Base-by-base conservation (phyloP, 2,888 invertebrate genomes). In the Tiliacea aurago region DNA sequence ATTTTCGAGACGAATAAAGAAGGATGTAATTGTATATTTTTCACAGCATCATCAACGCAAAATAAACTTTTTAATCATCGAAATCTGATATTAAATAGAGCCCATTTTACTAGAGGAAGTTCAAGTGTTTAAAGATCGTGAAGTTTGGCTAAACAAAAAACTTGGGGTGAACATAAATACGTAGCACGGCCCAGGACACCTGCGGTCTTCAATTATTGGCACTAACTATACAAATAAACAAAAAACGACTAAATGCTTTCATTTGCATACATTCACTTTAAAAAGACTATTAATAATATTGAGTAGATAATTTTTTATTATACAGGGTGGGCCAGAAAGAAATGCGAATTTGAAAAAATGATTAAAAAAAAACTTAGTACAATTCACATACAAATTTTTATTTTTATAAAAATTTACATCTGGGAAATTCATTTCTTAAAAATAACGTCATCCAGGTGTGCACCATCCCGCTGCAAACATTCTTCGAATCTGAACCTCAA, bases 221-320 rank as follows among this genome's bases (percentile, higher is more conserved):
- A 51, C 51, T 83, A 83, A 79, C 83, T 79, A 20, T n/a, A 73
- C 53, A 80, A 80, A 83, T 69, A 73, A 73, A 83, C 53, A 55
- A 65, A 68, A 47, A 73, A 18, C 47, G 56, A 41, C 23, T 66
- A 69, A 83, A 80, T 73, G 73, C 67, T 45, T 80, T 72, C 59
- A 80, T 83, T 79, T 83, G 72, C 83, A 83, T 83, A 83, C 78
- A 77, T 13, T 81, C 65, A 58, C 83, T 79, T 80, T 64, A 53
- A 78, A 68, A 71, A 56, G 10, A 56, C 73, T 61, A 78, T 82
- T 47, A 65, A 82, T 82, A 78, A 78, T 62, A 68, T 65, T 65
- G 83, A 64, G 51, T 49, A 51, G 13, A 75, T 67, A 9, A 62
- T 67, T 80, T 65, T 78, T 64, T 55, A 64, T 45, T 61, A 43